Conservation (phyloP, 2,797 vertebrate genomes). For the Lycodopsis pacificus region DNA sequence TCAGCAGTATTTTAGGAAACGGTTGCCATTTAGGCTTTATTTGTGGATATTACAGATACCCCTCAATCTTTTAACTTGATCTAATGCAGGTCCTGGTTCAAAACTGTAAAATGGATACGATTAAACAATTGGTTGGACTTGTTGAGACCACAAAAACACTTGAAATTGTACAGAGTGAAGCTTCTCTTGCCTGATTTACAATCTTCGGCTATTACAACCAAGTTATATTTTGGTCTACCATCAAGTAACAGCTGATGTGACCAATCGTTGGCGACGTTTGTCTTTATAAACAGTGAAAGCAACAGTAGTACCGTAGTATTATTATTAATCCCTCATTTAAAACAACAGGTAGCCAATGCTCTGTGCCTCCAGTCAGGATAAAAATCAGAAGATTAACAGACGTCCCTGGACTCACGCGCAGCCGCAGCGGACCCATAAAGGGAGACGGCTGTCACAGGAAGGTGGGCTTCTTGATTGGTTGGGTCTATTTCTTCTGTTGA, state of each 20-base stretch:
- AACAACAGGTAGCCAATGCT: constrained; percentile 4
- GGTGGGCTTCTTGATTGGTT: constrained; percentile 24
- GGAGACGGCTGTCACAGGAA: constrained; percentile 35
- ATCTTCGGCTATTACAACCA: not conserved
- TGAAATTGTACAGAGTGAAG: not conserved
- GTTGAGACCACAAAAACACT: not conserved
- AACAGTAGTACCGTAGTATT: not conserved
- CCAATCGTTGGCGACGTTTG: not conserved
- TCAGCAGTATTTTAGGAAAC: too few relatives aligned
- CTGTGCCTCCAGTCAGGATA: not conserved
- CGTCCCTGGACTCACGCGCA: not conserved
- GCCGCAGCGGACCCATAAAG: constrained; percentile 11
- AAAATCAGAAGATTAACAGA: constrained; percentile 16
- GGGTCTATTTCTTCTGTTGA: constrained; percentile 11
- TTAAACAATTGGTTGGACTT: not conserved
- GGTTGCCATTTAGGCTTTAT: not conserved
- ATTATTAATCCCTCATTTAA: not conserved
- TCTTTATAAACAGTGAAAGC: not conserved
- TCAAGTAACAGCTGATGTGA: too few relatives aligned
- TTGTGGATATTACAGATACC: not conserved
- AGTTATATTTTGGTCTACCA: not conserved
- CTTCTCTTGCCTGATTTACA: not conserved
- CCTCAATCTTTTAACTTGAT: too few relatives aligned
- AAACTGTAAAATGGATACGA: not conserved
- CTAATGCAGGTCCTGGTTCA: too few relatives aligned